Evolutionary conservation across 1,140 invertebrate genomes (phyloP).

Genomic region (Theocolax elegans): DNA sequence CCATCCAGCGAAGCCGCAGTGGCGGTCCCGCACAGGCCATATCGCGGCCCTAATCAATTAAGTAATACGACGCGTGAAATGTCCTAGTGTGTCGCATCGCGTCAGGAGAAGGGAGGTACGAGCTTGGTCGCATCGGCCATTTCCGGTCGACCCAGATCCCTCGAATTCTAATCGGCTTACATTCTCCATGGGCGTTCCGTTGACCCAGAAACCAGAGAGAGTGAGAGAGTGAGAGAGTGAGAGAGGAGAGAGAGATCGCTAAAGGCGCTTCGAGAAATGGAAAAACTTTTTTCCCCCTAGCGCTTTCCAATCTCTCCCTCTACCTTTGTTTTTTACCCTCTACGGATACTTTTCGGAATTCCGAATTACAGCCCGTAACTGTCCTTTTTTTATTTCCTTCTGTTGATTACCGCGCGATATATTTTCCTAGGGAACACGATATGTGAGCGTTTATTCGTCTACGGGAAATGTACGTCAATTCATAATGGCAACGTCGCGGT

Average conservation of each 20-base stretch:
- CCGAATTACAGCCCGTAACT: too few relatives aligned
- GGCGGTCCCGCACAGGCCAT: too few relatives aligned
- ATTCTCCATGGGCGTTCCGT: slow-evolving; percentile 40
- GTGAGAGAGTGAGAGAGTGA: too few relatives aligned
- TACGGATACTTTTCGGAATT: too few relatives aligned
- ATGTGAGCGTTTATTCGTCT: too few relatives aligned
- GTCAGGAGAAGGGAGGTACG: neutral
- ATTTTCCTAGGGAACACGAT: too few relatives aligned
- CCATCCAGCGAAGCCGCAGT: neutral
- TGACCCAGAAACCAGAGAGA: slow-evolving; percentile 40
- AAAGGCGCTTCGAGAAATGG: too few relatives aligned
- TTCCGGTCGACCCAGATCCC: slow-evolving; percentile 47
- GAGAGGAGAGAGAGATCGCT: too few relatives aligned
- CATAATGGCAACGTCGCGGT: too few relatives aligned
- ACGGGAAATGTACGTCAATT: too few relatives aligned
- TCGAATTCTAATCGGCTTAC: slow-evolving; percentile 51
- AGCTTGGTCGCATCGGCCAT: slow-evolving; percentile 15
- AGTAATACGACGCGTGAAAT: slow-evolving; percentile 2
- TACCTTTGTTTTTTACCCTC: neutral
- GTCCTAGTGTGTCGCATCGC: neutral
- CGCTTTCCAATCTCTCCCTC: neutral
- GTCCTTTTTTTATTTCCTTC: too few relatives aligned
- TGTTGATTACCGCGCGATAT: too few relatives aligned
- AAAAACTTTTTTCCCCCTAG: neutral
- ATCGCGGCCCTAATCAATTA: slow-evolving; percentile 11